Base-by-base conservation (phyloP, 37 sponge, comb jelly and placozoan species). In the Ephydatia muelleri region DNA sequence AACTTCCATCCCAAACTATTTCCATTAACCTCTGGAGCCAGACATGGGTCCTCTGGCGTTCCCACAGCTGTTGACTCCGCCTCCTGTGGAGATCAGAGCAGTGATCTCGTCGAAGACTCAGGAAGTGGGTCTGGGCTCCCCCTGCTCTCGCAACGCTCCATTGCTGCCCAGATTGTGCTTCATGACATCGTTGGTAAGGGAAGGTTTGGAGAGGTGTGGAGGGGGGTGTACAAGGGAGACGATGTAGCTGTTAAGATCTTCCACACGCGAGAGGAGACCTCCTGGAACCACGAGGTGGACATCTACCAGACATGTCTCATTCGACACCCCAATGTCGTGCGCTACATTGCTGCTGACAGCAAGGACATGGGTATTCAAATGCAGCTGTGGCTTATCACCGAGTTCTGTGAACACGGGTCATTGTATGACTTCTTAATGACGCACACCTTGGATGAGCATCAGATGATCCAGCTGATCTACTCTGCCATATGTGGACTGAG, bases 171-270 rank as follows among this genome's bases (percentile, higher is more conserved):
- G 65, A 88, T 97, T 30, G 28, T 64, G 1, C 86, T 91, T 9
- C 65, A 83, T 69, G 85, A 89, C 26, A 38, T 83, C 43, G 81
- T 97, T 19, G 98, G 98, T 0, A 85, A 91, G 78, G 98, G 98
- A 0, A 75, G 98, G 0, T 97, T 84, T 73, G 98, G 98, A 25
- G 78, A 85, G 73, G 98, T 97, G 29, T 91, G 87, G 84, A 71
- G 68, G 22, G 98, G 96, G 2, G n/a, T 13, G 25, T 92, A 92
- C 85, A 86, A 87, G 31, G 87, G 94, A 0, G 84, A 97, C 33
- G 77, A 79, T 3, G 94, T 97, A 3, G 98, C 96, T 27, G 98
- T 97, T 31, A 97, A 97, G 86, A 91, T 95, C 0, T 97, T 97
- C 57, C 89, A 91, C 47, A 75, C 98, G 21, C 49, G 71, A 3